phyloP scores from a whole-genome alignment of 2,797 vertebrate genomes.

The Poecilia gillii region DNA sequence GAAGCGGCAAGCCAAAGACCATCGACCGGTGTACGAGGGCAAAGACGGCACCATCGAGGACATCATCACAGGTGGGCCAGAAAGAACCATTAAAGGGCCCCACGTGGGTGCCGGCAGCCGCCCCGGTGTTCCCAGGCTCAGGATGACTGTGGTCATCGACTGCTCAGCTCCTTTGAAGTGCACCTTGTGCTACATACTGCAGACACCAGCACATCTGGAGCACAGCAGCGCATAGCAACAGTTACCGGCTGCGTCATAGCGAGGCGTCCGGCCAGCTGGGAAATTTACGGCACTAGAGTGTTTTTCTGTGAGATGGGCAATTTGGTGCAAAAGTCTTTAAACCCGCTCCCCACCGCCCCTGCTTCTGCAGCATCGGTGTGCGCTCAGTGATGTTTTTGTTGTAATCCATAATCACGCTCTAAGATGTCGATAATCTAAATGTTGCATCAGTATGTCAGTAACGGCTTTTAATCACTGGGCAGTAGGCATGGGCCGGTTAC shows the following conservation, averaged over 20 bases:
- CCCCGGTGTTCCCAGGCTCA: slow-evolving; percentile 48
- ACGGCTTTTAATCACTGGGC: slow-evolving; percentile 19
- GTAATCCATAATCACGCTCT: slow-evolving; percentile 30
- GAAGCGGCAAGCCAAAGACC: slow-evolving; percentile 93
- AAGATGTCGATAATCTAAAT: slow-evolving; percentile 46
- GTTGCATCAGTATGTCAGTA: slow-evolving; percentile 45
- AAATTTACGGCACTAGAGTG: slow-evolving; percentile 26
- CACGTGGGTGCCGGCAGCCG: slow-evolving; percentile 40
- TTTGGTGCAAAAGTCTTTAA: background rate
- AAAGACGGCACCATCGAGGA: slow-evolving; percentile 98
- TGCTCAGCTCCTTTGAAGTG: slow-evolving; percentile 77
- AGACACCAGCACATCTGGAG: slow-evolving; percentile 70
- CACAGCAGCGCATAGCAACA: slow-evolving; percentile 48
- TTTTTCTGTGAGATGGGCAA: slow-evolving; percentile 10
- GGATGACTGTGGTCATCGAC: slow-evolving; percentile 80
- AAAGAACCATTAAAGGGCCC: slow-evolving; percentile 36
- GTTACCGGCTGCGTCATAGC: slow-evolving; percentile 25
- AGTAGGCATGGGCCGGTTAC: background rate
- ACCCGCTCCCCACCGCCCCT: background rate
- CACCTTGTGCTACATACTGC: slow-evolving; percentile 81
- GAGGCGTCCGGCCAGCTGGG: slow-evolving; percentile 19
- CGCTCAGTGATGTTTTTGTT: slow-evolving; percentile 37
- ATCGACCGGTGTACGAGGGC: slow-evolving; percentile 95
- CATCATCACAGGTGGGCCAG: slow-evolving; percentile 93
- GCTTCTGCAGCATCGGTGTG: slow-evolving; percentile 51